A percentile compares a stretch with the other conserved stretches of the same genome.
Evolutionary conservation across 2,888 invertebrate genomes (phyloP).

Genomic region (Caenorhabditis sp.): DNA sequence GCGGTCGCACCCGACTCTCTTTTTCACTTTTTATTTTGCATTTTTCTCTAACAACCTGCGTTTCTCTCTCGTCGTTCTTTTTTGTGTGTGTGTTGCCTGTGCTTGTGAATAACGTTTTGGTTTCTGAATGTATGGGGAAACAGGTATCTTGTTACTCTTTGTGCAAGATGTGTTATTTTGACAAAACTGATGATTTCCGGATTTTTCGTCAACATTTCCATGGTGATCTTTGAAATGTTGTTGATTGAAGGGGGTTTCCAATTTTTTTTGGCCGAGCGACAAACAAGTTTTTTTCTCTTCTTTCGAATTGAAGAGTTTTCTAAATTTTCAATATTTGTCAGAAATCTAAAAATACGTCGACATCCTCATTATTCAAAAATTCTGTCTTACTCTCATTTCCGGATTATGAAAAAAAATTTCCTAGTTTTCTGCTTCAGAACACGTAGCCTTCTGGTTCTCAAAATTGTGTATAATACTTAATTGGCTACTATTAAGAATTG

Average conservation of each 20-base stretch:
- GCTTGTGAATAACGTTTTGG: neutral
- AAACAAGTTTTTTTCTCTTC: neutral
- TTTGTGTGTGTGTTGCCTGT: neutral
- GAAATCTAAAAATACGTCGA: no score
- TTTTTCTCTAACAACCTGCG: neutral
- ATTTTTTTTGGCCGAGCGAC: neutral
- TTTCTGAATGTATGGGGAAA: neutral
- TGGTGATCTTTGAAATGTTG: no score
- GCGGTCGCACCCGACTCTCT: conserved; percentile 1
- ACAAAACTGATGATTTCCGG: no score
- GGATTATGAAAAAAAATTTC: neutral
- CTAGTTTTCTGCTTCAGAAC: no score
- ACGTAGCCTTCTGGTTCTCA: no score
- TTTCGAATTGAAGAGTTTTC: neutral
- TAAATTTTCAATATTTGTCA: neutral
- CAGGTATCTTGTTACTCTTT: neutral
- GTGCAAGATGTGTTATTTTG: no score
- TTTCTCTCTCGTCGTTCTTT: neutral
- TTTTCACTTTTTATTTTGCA: neutral
- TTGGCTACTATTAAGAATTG: no score
- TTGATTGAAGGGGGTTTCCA: neutral
- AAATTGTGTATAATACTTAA: no score
- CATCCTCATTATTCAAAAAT: no score
- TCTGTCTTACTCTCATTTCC: neutral
- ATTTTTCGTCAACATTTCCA: no score